Conservation (phyloP, 2,113 vertebrate genomes). For the Barbus barbus region DNA sequence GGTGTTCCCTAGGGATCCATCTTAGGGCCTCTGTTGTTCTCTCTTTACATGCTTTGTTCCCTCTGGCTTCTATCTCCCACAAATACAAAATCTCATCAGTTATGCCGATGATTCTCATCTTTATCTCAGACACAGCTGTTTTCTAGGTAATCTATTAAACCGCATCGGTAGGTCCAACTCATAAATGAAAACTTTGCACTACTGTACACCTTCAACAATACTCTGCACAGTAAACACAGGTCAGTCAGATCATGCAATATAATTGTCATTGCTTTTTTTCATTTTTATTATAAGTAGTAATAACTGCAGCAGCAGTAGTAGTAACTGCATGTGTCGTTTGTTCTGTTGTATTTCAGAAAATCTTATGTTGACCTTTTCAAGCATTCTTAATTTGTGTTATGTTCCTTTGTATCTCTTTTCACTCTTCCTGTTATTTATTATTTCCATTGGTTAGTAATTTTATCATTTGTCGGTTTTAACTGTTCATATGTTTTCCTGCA, state of each 20-base stretch:
- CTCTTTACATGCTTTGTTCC: background rate
- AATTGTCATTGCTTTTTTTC: background rate
- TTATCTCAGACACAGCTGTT: background rate
- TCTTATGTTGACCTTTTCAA: too few species aligned
- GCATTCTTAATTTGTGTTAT: too few species aligned
- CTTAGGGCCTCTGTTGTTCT: background rate
- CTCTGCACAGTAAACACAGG: background rate
- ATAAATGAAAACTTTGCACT: background rate
- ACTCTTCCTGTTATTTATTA: too few species aligned
- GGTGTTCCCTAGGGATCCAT: background rate
- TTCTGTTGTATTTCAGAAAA: background rate
- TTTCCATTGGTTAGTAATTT: too few species aligned
- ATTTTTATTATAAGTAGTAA: background rate
- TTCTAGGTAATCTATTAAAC: background rate
- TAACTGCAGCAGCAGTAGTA: background rate
- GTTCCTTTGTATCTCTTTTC: too few species aligned
- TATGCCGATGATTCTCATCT: background rate
- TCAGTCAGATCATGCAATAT: background rate
- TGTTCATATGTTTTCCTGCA: too few species aligned
- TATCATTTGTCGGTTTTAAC: too few species aligned
- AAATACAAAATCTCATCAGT: background rate
- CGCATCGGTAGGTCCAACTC: background rate
- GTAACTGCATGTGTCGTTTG: background rate
- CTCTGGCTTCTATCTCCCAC: background rate
- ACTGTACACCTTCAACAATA: background rate